phyloP scores from a whole-genome alignment of 2,888 invertebrate genomes.

The Periphyllus acericola region DNA sequence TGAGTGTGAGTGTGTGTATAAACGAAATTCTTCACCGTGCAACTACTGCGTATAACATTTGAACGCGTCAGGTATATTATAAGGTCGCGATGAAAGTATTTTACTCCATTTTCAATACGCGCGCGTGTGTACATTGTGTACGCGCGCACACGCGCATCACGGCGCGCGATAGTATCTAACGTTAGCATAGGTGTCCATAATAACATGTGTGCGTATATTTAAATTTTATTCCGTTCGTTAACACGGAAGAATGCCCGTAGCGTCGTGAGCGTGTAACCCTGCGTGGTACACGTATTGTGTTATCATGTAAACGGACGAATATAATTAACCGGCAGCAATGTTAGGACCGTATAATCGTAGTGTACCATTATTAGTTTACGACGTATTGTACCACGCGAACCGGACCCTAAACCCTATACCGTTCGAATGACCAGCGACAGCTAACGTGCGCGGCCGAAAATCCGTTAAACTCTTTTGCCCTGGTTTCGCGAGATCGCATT shows the following conservation, averaged over 20 bases:
- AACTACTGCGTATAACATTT: background rate
- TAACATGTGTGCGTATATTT: background rate
- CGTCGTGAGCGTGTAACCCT: background rate
- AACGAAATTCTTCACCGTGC: background rate
- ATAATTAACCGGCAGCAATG: too few relatives aligned
- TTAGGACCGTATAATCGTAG: background rate
- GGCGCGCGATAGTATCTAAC: conserved; percentile 1
- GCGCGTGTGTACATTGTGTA: background rate
- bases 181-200: background rate
- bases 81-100: background rate
- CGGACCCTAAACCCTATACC: too few relatives aligned
- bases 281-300: background rate
- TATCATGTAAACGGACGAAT: background rate
- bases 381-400: background rate
- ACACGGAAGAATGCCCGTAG: conserved; percentile 19
- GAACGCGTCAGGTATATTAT: background rate
- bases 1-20: background rate
- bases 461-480: too few relatives aligned
- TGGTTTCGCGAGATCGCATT: too few relatives aligned
- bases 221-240: conserved; percentile 31
- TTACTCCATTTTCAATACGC: conserved; percentile 6
- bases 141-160: background rate
- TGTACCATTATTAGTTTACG: background rate
- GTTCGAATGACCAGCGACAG: too few relatives aligned
- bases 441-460: too few relatives aligned